Percentiles rank a stretch among this genome's conserved stretches.
phyloP scores from a whole-genome alignment of 2,888 invertebrate species.

The Dryocosmus kuriphilus region DNA sequence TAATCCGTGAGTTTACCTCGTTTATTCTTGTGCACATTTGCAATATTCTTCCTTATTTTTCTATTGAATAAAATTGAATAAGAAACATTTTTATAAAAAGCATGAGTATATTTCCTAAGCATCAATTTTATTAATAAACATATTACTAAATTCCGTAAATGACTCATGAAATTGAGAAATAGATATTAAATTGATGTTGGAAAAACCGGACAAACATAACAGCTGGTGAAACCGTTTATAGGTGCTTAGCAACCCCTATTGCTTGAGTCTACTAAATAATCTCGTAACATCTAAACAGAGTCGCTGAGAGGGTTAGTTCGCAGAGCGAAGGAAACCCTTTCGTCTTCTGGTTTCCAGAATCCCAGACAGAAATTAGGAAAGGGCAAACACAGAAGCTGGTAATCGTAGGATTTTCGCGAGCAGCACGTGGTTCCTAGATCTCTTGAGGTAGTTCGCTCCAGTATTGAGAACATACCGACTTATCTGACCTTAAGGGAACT shows the following conservation, averaged over 20 bases:
- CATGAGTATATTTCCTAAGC: too few species aligned
- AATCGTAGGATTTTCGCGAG: constrained; percentile 35
- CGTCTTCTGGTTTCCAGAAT: constrained; percentile 6
- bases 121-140: not conserved
- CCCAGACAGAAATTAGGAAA: constrained; percentile 20
- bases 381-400: constrained; percentile 26
- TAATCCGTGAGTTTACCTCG: too few species aligned
- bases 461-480: constrained; percentile 16
- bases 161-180: not conserved
- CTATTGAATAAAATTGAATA: too few species aligned
- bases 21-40: too few species aligned
- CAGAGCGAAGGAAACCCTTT: constrained; percentile 27
- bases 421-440: constrained; percentile 36
- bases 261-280: constrained; percentile 24
- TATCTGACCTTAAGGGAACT: constrained; percentile 17
- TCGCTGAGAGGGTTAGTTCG: constrained; percentile 18
- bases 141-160: not conserved
- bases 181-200: not conserved
- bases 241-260: constrained; percentile 19
- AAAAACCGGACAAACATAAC: not conserved
- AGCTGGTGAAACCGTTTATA: constrained; percentile 19
- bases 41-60: too few species aligned
- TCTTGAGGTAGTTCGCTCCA: constrained; percentile 15
- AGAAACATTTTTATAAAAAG: too few species aligned
- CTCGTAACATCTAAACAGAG: constrained; percentile 8